These are phyloP conservation scores for Thamnophis elegans DNA, from an alignment of 2,797 vertebrate species.

Conservation along the genomic window DNA sequence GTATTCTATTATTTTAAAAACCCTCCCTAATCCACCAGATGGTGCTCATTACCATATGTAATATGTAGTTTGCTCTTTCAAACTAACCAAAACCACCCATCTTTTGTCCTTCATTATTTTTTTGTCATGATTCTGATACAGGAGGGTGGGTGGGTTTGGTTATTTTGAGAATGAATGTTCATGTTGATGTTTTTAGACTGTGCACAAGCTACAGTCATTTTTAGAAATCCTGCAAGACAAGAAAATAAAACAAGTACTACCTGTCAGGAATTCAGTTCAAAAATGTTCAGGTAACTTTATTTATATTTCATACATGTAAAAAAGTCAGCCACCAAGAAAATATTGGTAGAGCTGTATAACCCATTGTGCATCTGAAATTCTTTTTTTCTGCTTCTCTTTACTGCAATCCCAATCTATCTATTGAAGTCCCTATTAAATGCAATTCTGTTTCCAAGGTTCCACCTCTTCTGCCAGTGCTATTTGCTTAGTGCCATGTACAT, in stretches of 20 bases:
- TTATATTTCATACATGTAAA: not conserved
- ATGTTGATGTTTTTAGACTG: not conserved
- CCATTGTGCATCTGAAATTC: not conserved
- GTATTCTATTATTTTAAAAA: not conserved
- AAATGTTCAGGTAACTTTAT: not conserved
- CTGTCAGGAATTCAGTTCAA: not conserved
- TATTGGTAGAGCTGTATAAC: not conserved
- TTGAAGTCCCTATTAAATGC: not conserved
- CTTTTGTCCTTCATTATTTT: not conserved
- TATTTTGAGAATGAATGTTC: not conserved
- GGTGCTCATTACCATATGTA: constrained; percentile 13
- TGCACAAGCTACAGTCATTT: not conserved
- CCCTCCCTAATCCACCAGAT: not conserved
- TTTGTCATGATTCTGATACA: not conserved
- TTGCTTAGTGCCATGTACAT: not conserved
- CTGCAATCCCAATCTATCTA: not conserved
- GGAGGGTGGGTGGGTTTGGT: not conserved
- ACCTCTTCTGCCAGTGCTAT: not conserved
- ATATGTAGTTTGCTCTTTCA: not conserved
- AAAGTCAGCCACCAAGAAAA: not conserved
- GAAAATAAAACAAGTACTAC: not conserved
- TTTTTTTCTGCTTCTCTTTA: not conserved
- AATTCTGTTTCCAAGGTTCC: not conserved
- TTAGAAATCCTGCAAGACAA: not conserved
- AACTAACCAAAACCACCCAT: not conserved